phyloP scores from a whole-genome alignment of 2,797 vertebrate species.

The Serranus cabrilla region DNA sequence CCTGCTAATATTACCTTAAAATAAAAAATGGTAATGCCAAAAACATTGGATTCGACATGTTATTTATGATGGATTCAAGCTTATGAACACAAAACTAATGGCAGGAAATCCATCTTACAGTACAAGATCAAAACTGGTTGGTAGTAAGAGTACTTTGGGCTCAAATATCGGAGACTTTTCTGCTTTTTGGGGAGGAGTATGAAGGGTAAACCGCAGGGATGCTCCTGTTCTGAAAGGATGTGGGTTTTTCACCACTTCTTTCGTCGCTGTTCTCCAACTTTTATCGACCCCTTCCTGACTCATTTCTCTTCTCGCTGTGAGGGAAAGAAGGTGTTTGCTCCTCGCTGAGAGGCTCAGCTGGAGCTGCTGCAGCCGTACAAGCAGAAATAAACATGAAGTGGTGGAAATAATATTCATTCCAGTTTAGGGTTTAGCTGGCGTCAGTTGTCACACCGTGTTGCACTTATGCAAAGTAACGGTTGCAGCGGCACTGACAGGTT shows the following conservation, averaged over 20 bases:
- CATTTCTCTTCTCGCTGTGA: constrained; percentile 30
- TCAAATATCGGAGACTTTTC: not conserved
- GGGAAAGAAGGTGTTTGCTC: constrained; percentile 41
- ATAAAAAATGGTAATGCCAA: not conserved
- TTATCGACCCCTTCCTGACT: constrained; percentile 48
- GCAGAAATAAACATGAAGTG: constrained; percentile 44
- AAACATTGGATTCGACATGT: constrained; percentile 16
- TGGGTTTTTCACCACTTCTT: constrained; percentile 27
- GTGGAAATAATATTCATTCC: constrained; percentile 33
- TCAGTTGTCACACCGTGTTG: not conserved
- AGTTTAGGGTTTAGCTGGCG: constrained; percentile 6
- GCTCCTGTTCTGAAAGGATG: constrained; percentile 4
- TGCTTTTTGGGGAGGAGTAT: not conserved
- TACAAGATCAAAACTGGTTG: not conserved
- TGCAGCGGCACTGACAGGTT: not conserved
- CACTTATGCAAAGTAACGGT: not conserved
- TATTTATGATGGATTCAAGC: not conserved
- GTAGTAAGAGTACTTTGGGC: not conserved
- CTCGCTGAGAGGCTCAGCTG: constrained; percentile 46
- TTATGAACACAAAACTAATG: constrained; percentile 7
- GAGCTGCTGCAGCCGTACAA: constrained; percentile 14
- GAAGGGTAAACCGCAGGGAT: constrained; percentile 10
- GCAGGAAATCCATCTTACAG: constrained; percentile 3
- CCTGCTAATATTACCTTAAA: no score
- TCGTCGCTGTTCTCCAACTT: constrained; percentile 33